phyloP scores from a whole-genome alignment of 2,797 vertebrate species.

The Tachyglossus aculeatus region DNA sequence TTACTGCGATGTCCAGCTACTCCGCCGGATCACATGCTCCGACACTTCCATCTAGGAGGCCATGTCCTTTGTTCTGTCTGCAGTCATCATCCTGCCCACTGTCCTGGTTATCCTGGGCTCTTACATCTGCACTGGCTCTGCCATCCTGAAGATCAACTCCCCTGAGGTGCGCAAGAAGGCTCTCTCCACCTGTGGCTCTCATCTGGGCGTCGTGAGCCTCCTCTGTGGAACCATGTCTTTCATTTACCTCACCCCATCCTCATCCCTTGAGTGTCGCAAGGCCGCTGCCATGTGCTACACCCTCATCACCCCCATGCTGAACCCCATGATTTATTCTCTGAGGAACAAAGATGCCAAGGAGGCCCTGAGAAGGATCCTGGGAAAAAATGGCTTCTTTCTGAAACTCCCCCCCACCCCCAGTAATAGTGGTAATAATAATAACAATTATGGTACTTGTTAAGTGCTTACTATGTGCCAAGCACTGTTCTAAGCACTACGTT shows the following conservation, averaged over 20 bases:
- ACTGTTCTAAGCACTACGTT: too few species aligned
- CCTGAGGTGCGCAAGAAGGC: slow-evolving; percentile 50
- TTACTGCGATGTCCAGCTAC: slow-evolving; percentile 55
- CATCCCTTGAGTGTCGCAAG: slow-evolving; percentile 34
- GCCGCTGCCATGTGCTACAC: slow-evolving; percentile 38
- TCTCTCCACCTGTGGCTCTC: slow-evolving; percentile 61
- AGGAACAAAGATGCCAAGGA: slow-evolving; percentile 57
- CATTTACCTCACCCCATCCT: slow-evolving; percentile 42
- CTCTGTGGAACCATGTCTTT: slow-evolving; percentile 43
- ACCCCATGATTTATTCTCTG: slow-evolving; percentile 50
- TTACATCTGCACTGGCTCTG: slow-evolving; percentile 44
- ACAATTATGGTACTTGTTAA: too few species aligned
- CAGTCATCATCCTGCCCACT: slow-evolving; percentile 41
- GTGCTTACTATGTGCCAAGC: too few species aligned
- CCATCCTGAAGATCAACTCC: slow-evolving; percentile 47
- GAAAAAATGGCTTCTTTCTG: slow-evolving; percentile 20
- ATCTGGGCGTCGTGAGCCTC: slow-evolving; percentile 49
- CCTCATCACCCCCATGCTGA: slow-evolving; percentile 50
- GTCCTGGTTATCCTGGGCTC: slow-evolving; percentile 43
- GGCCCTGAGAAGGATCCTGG: slow-evolving; percentile 36
- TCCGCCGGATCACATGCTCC: slow-evolving; percentile 47
- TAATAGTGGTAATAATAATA: too few species aligned
- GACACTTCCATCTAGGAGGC: slow-evolving; percentile 41
- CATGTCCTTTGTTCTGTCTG: slow-evolving; percentile 29
- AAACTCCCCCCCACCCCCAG: too few species aligned